Conservation (phyloP, 2,797 vertebrate species). For the Dendrocincla fuliginosa region DNA sequence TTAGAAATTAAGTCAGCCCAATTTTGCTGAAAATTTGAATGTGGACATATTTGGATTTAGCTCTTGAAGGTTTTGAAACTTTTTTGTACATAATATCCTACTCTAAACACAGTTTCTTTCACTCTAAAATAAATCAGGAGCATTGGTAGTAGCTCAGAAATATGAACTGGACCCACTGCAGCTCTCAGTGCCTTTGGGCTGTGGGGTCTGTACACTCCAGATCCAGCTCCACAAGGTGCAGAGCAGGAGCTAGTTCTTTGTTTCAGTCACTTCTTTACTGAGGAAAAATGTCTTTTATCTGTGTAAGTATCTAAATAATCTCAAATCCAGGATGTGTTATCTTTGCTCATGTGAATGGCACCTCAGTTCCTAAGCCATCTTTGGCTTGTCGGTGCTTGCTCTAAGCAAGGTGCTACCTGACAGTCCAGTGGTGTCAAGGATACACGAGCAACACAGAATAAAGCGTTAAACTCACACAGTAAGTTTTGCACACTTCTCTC, state of each 20-base stretch:
- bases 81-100: background rate
- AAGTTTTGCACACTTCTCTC: background rate
- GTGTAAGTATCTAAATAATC: background rate
- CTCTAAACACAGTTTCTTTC: background rate
- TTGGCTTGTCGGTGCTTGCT: background rate
- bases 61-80: background rate
- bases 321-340: accelerated
- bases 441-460: background rate
- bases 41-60: background rate
- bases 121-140: background rate
- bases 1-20: background rate
- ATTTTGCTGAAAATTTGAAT: background rate
- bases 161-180: background rate
- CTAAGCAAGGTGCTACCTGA: background rate
- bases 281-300: background rate
- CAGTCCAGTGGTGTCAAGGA: background rate
- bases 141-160: background rate
- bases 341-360: background rate
- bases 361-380: background rate
- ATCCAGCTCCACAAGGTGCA: background rate
- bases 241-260: background rate
- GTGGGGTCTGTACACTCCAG: background rate
- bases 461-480: background rate
- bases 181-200: background rate
- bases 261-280: background rate